A percentile compares a stretch with the other conserved stretches of the same genome.
phyloP scores from a whole-genome alignment of 1,140 invertebrate genomes.

The Cydia fagiglandana region DNA sequence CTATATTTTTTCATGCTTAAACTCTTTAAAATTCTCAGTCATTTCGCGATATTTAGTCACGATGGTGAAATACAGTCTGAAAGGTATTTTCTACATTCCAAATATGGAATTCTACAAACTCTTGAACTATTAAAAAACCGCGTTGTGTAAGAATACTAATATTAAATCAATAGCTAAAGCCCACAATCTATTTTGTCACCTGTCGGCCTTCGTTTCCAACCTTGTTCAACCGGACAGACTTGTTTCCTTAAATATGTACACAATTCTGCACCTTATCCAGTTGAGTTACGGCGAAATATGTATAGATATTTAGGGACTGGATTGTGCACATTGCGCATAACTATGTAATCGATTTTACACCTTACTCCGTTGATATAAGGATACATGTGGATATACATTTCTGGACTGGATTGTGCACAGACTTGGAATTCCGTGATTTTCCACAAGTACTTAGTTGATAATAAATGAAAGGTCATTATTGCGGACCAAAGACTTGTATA shows the following conservation, averaged over 20 bases:
- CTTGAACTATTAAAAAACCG: too few species aligned
- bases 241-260: not conserved
- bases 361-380: too few species aligned
- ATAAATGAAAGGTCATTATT: not conserved
- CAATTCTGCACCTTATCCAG: not conserved
- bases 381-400: too few species aligned
- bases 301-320: not conserved
- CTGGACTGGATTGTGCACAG: not conserved
- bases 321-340: too few species aligned
- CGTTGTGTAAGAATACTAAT: not conserved
- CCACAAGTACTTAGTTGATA: not conserved
- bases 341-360: too few species aligned
- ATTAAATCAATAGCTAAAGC: conserved; percentile 4
- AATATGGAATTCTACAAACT: too few species aligned
- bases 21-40: too few species aligned
- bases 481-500: too few species aligned
- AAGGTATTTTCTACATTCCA: too few species aligned
- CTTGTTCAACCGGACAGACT: not conserved
- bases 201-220: not conserved
- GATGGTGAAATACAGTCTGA: too few species aligned
- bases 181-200: conserved; percentile 3
- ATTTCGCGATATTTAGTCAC: too few species aligned
- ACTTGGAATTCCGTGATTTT: not conserved
- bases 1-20: too few species aligned
- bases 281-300: not conserved